These are phyloP conservation scores for Menidia beryllina DNA, from an alignment of 2,113 vertebrate species.

Conservation along the genomic window DNA sequence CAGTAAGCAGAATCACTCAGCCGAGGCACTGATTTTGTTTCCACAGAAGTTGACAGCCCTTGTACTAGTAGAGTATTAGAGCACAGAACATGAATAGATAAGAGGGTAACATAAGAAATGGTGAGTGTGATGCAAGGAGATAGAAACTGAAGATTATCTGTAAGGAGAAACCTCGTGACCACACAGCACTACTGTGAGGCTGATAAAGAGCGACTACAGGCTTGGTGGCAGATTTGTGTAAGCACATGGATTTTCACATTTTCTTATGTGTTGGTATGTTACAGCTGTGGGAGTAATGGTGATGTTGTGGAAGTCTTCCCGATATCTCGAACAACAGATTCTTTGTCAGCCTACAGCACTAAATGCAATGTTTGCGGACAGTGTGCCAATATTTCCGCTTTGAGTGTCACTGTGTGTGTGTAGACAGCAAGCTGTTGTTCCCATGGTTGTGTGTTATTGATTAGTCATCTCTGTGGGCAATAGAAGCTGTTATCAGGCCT, in stretches of 20 bases:
- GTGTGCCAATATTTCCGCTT: conserved; percentile 69
- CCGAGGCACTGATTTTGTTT: conserved; percentile 53
- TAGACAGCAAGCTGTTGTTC: conserved; percentile 66
- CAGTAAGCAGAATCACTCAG: conserved; percentile 57
- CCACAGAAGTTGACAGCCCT: conserved; percentile 48
- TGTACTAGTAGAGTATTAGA: conserved; percentile 52
- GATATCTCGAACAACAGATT: conserved; percentile 63
- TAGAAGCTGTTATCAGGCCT: conserved; percentile 79
- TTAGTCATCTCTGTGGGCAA: conserved; percentile 83
- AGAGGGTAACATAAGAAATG: conserved; percentile 59
- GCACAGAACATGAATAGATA: conserved; percentile 65
- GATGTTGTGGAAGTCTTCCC: conserved; percentile 31
- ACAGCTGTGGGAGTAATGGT: background rate
- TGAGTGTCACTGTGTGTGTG: conserved; percentile 43
- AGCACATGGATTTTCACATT: conserved; percentile 1
- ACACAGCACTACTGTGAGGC: conserved; percentile 34
- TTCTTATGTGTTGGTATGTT: conserved; percentile 24
- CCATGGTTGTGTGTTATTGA: conserved; percentile 79
- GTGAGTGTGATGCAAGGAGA: conserved; percentile 53
- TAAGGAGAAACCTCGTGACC: conserved; percentile 37
- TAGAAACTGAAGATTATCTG: conserved; percentile 50
- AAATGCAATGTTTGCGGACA: conserved; percentile 69
- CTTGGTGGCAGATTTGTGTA: conserved; percentile 23
- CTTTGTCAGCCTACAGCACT: conserved; percentile 64
- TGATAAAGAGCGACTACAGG: conserved; percentile 47